Base-by-base conservation (phyloP, 2,797 vertebrate genomes). In the Alfaro cultratus region DNA sequence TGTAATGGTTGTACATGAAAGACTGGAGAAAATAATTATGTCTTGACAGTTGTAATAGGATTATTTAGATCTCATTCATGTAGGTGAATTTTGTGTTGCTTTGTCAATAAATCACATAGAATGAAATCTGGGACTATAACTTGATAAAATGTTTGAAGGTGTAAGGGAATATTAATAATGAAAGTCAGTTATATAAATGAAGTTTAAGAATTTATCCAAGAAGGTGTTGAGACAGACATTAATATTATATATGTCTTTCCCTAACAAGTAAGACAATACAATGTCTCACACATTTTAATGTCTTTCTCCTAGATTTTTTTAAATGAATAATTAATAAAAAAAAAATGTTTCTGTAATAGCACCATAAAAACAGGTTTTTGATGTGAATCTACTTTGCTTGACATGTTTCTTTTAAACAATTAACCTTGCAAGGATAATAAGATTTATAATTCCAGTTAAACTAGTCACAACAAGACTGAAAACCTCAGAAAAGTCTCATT, bases 401-500 rank as follows among this genome's bases (percentile, higher is more conserved):
- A 64, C 31, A 21, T 29, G 12, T 36, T 64, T 64, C 60, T 64
- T 8, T 64, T 36, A 64, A 21, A 64, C 60, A 64, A 60, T 60
- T 60, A 31, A 64, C 60, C 7, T 64, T 3, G 31, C 34, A 64
- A 64, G 7, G 3, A 64, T 64, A 8, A 64, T 18, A 34, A 64
- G 16, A 18, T 64, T 62, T 79, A 62, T 47, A 16, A 53, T 31
- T 53, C 9, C 43, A 10, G 76, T 77, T 23, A 77, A 10, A 13
- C 62, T 73, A 80, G 2, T 11, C 9, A 26, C 0, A 70, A 55
- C 15, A 9, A 31, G 39, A 51, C 77, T 21, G 2, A 60, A n/a
- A 83, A 83, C 34, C 26, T 75, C 18, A 78, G 6, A 78, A 80
- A 29, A 80, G 75, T 76, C 36, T 68, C 4, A 49, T 76, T 57